These are phyloP conservation scores for Drosophila fuyamai DNA, from an alignment of 1,140 invertebrate genomes.

Conservation along the genomic window DNA sequence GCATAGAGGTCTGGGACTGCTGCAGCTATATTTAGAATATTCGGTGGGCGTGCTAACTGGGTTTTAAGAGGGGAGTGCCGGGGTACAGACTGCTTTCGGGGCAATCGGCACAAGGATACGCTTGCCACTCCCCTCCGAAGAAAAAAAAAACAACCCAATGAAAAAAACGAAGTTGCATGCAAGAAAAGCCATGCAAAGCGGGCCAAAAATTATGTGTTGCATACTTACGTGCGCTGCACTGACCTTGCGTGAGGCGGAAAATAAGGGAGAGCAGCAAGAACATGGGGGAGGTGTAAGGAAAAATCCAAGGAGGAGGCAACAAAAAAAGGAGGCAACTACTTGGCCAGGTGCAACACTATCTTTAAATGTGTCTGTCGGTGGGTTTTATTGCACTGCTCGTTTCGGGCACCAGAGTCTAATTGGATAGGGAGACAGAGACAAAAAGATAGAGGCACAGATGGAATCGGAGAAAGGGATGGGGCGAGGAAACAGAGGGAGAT, in stretches of 20 bases:
- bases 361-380: slow-evolving; percentile 40
- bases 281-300: neutral
- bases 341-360: slow-evolving; percentile 35
- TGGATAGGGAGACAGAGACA: slow-evolving; percentile 62
- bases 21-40: slow-evolving; percentile 51
- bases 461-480: neutral
- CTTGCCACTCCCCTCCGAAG: slow-evolving; percentile 6
- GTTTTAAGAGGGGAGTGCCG: slow-evolving; percentile 1
- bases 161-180: slow-evolving; percentile 50
- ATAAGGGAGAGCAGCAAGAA: neutral
- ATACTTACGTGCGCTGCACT: slow-evolving; percentile 77
- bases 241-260: slow-evolving; percentile 64
- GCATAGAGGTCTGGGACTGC: slow-evolving; percentile 16
- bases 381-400: slow-evolving; percentile 73
- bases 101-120: slow-evolving; percentile 59
- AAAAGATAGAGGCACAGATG: neutral
- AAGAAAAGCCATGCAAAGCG: slow-evolving; percentile 53
- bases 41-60: slow-evolving; percentile 31
- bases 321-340: slow-evolving; percentile 21
- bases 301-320: neutral
- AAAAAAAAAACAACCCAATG: slow-evolving; percentile 1
- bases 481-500: slow-evolving; percentile 4
- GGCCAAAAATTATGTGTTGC: slow-evolving; percentile 75
- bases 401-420: slow-evolving; percentile 73
- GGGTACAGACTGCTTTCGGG: slow-evolving; percentile 3